Conservation (phyloP, 2,888 invertebrate genomes). For the Folsomia manolachei region DNA sequence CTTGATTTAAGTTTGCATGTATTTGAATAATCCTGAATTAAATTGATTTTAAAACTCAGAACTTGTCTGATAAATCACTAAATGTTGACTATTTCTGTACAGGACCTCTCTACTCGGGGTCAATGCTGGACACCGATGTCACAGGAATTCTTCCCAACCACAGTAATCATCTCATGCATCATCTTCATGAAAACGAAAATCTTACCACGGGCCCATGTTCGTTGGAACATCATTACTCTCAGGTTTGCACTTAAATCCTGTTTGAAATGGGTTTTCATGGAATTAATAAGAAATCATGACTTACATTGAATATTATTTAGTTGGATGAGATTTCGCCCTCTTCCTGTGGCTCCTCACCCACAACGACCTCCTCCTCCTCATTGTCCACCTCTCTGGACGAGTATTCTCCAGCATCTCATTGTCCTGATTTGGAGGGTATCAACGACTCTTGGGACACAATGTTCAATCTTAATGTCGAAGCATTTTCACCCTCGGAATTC, state of each 20-base stretch:
- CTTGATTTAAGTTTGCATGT: too few species aligned
- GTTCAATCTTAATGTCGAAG: not conserved
- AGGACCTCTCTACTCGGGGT: not conserved
- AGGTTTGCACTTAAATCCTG: not conserved
- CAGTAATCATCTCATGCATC: not conserved
- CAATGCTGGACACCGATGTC: not conserved
- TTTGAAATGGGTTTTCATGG: too few species aligned
- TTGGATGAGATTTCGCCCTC: slow-evolving; percentile 1
- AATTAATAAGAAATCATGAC: not conserved
- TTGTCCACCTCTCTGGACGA: not conserved
- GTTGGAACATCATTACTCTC: not conserved
- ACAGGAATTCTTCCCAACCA: not conserved
- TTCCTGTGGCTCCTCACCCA: not conserved
- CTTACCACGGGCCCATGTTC: not conserved
- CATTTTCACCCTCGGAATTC: slow-evolving; percentile 2
- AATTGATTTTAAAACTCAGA: too few species aligned
- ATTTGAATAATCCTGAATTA: too few species aligned
- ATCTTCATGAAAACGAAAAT: not conserved
- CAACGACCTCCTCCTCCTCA: not conserved
- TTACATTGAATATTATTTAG: not conserved
- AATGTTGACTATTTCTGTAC: not conserved
- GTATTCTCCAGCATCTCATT: slow-evolving; percentile 9
- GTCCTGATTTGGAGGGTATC: slow-evolving; percentile 4
- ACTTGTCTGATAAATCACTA: too few species aligned
- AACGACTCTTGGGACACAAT: slow-evolving; percentile 10